These are phyloP conservation scores for Etheostoma nigrum DNA, from an alignment of 2,797 vertebrate species.

Conservation along the genomic window DNA sequence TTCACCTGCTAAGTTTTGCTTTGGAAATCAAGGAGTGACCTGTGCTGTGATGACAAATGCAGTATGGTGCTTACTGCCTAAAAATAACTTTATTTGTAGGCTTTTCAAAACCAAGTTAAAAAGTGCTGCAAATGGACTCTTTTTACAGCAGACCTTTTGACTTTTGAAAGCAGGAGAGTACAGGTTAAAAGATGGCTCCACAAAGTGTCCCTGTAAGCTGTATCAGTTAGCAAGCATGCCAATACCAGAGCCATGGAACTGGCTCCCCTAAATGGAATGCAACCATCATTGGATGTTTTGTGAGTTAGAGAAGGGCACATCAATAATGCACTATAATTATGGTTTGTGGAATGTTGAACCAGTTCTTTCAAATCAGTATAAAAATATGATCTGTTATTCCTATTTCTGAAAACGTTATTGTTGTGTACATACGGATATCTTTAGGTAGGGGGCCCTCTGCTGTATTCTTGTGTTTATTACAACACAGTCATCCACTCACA, in stretches of 20 bases:
- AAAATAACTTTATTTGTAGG: too few relatives aligned
- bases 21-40: too few relatives aligned
- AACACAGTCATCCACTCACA: not conserved
- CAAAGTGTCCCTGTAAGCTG: not conserved
- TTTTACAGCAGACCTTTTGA: not conserved
- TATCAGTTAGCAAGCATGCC: not conserved
- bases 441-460: conserved; percentile 33
- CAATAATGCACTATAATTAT: not conserved
- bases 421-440: too few relatives aligned
- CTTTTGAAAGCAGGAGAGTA: not conserved
- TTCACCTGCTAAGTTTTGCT: too few relatives aligned
- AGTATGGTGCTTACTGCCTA: not conserved
- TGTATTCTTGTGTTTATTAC: conserved; percentile 21
- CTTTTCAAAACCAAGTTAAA: too few relatives aligned
- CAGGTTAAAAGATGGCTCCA: not conserved
- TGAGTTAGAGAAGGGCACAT: too few relatives aligned
- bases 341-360: not conserved
- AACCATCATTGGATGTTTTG: not conserved
- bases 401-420: not conserved
- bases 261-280: not conserved
- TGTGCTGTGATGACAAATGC: too few relatives aligned
- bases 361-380: not conserved
- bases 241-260: not conserved
- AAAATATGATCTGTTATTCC: not conserved
- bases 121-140: not conserved